These are phyloP conservation scores for Plagodis dolabraria DNA, from an alignment of 2,888 invertebrate genomes.

Conservation along the genomic window DNA sequence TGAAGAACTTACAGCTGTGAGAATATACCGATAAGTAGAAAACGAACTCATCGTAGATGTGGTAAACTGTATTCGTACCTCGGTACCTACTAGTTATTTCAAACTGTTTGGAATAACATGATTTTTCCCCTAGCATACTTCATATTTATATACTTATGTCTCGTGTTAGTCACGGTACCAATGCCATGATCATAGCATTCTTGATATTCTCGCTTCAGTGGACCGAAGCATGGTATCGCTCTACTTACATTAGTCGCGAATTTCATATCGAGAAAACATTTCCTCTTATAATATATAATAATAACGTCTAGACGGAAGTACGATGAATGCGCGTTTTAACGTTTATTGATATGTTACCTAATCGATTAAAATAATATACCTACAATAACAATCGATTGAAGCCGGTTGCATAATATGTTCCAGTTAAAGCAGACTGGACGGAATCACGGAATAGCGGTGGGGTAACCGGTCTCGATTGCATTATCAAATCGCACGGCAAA, in stretches of 20 bases:
- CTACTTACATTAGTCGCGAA: constrained; percentile 27
- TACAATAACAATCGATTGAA: neutral
- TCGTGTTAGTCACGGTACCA: neutral
- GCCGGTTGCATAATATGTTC: constrained; percentile 23
- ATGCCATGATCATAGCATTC: constrained; percentile 4
- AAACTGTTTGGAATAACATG: no score
- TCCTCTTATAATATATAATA: neutral
- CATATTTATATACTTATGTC: neutral
- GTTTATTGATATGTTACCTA: constrained; percentile 3
- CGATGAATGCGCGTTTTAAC: neutral
- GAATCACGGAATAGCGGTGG: constrained; percentile 36
- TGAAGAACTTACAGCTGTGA: no score
- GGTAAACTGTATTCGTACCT: no score
- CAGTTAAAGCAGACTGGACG: constrained; percentile 35
- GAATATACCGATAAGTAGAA: no score
- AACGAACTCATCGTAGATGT: no score
- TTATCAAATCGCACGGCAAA: constrained; percentile 58
- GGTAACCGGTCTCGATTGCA: constrained; percentile 46
- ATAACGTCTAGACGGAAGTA: constrained; percentile 20
- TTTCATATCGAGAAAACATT: constrained; percentile 33
- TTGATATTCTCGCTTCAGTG: constrained; percentile 23
- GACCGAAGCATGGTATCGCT: constrained; percentile 26
- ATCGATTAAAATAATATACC: constrained; percentile 9
- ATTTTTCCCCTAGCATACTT: no score
- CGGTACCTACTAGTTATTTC: no score